phyloP scores from a whole-genome alignment of 2,797 vertebrate genomes.

The Pseudochirops cupreus region DNA sequence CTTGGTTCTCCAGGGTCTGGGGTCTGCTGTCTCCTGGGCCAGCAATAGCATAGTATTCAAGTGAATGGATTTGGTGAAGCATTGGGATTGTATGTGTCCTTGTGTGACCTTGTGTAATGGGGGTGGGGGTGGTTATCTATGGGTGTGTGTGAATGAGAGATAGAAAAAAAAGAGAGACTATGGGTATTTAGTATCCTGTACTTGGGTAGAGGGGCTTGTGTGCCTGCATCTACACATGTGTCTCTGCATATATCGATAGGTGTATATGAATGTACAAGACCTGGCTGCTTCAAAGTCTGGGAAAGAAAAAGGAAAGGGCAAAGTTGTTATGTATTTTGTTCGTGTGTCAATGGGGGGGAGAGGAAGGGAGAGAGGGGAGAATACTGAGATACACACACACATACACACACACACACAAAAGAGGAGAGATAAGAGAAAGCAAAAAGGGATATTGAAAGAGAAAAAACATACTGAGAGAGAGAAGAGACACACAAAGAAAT shows the following conservation, averaged over 20 bases:
- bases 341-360: not conserved
- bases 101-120: not conserved
- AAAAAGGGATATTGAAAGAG: not conserved
- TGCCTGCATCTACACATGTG: not conserved
- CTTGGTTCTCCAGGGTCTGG: not conserved
- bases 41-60: not conserved
- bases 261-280: not conserved
- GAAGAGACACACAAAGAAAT: not conserved
- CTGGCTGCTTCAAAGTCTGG: not conserved
- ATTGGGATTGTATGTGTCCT: not conserved
- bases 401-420: not conserved
- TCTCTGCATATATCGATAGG: not conserved
- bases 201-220: not conserved
- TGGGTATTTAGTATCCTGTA: not conserved
- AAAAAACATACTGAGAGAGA: not conserved
- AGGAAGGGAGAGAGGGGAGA: not conserved
- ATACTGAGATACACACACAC: not conserved
- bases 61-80: not conserved
- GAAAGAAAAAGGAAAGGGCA: not conserved
- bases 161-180: not conserved
- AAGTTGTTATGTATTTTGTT: not conserved
- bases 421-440: not conserved
- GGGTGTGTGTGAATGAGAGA: not conserved
- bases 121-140: not conserved
- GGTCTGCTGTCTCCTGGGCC: not conserved